Percentiles rank a stretch among this genome's conserved stretches.
Evolutionary conservation across 2,888 invertebrate genomes (phyloP).

Genomic region (Rapana venosa): DNA sequence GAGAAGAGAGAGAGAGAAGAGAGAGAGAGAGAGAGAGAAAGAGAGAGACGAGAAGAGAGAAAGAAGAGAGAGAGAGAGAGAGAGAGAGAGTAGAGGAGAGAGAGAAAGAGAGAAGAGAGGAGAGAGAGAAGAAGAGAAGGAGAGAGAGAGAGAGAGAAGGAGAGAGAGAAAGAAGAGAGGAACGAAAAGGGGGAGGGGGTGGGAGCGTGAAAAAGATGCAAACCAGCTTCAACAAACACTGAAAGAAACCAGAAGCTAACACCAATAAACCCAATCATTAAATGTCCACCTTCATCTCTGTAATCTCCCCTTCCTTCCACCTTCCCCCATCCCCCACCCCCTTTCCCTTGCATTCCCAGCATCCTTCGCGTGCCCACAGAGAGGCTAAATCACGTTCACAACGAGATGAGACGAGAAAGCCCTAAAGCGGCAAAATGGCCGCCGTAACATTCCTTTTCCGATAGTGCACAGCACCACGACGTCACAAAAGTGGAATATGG

Average conservation of each 20-base stretch:
- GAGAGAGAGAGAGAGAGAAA: background rate
- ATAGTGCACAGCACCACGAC: background rate
- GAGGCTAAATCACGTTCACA: slow-evolving; percentile 18
- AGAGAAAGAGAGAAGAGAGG: background rate
- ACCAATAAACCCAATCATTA: background rate
- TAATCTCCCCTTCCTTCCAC: background rate
- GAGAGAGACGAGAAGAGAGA: background rate
- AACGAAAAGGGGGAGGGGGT: background rate
- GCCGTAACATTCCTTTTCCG: background rate
- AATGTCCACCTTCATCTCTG: background rate
- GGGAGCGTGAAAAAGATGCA: background rate
- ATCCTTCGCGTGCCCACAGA: background rate
- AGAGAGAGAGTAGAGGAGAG: too few relatives aligned
- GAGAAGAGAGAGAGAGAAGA: background rate
- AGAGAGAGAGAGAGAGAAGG: background rate
- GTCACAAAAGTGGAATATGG: background rate
- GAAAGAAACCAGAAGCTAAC: background rate
- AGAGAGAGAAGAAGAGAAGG: background rate
- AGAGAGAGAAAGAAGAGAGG: background rate
- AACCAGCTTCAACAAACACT: background rate
- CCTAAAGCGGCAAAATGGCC: background rate
- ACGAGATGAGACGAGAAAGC: slow-evolving; percentile 2
- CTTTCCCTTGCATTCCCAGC: background rate
- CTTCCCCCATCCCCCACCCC: background rate
- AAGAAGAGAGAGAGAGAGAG: background rate